Evolutionary conservation across 2,113 vertebrate genomes (phyloP).

Genomic region (Pollachius pollachius): DNA sequence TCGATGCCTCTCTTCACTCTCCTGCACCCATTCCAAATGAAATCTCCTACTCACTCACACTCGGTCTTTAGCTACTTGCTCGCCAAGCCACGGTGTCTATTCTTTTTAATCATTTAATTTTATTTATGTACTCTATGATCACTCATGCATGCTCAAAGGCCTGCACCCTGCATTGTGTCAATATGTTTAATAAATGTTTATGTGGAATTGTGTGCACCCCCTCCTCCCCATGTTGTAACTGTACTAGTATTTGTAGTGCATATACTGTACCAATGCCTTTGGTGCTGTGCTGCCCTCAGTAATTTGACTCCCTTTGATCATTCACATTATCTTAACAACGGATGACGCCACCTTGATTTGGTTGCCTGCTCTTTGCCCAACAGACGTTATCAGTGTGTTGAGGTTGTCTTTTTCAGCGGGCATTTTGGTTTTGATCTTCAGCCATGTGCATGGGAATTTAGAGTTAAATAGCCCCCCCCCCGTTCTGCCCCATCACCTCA

Average conservation of each 20-base stretch:
- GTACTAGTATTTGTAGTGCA: conserved; percentile 33
- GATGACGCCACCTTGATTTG: conserved; percentile 37
- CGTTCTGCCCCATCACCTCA: neutral
- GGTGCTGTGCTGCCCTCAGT: conserved; percentile 43
- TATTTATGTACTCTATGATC: conserved; percentile 18
- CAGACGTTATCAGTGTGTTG: conserved; percentile 23
- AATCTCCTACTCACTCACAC: conserved; percentile 47
- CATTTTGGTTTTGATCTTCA: conserved; percentile 16
- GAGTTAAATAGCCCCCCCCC: conserved; percentile 5
- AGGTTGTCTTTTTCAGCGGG: conserved; percentile 18
- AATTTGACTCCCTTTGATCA: conserved; percentile 31
- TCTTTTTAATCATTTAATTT: conserved; percentile 33
- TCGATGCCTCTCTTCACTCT: conserved; percentile 39
- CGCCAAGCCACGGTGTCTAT: conserved; percentile 2
- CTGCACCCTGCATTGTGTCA: conserved; percentile 62
- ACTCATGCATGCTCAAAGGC: conserved; percentile 61
- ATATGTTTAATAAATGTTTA: conserved; percentile 39
- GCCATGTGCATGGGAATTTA: conserved; percentile 50
- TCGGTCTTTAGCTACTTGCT: conserved; percentile 46
- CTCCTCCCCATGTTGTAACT: conserved; percentile 6
- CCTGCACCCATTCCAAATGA: conserved; percentile 22
- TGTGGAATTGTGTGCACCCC: conserved; percentile 45
- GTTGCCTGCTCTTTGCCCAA: conserved; percentile 15
- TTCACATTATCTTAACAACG: conserved; percentile 35
- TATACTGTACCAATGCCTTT: conserved; percentile 34